Percentiles rank a stretch among this genome's conserved stretches.
Conservation (phyloP, 2,113 vertebrate genomes). For the Nibea albiflora region DNA sequence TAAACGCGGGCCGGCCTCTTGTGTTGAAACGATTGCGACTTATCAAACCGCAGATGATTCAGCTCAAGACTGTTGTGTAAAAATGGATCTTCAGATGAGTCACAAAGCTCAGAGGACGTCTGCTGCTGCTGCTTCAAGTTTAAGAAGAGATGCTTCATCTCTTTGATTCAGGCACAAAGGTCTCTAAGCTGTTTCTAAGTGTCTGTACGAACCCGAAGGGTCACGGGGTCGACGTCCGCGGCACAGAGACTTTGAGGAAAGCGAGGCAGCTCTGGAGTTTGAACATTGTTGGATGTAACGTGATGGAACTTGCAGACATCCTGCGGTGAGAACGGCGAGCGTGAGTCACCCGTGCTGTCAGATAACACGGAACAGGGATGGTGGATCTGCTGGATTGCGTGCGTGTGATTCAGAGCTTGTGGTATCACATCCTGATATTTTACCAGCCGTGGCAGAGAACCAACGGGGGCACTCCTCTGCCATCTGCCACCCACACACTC, state of each 20-base stretch:
- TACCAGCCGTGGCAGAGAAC: constrained; percentile 30
- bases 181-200: neutral
- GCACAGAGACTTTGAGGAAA: neutral
- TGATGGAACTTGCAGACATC: constrained; percentile 57
- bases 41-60: constrained; percentile 16
- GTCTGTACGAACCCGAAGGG: too few relatives aligned
- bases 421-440: constrained; percentile 53
- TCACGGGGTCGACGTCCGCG: neutral
- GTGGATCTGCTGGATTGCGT: neutral
- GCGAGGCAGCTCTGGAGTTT: neutral
- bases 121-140: too few relatives aligned
- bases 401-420: constrained; percentile 11
- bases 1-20: neutral
- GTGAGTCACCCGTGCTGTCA: constrained; percentile 52
- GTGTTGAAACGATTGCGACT: neutral
- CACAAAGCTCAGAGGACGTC: neutral
- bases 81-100: constrained; percentile 24
- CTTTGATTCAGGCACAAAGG: neutral
- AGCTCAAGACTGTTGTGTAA: constrained; percentile 37
- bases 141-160: too few relatives aligned
- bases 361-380: constrained; percentile 28
- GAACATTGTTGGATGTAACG: constrained; percentile 9
- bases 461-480: constrained; percentile 42
- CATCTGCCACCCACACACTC: constrained; percentile 41
- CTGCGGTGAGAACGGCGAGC: constrained; percentile 36